phyloP scores from a whole-genome alignment of 2,888 invertebrate genomes.

The Charanyca ferruginea region DNA sequence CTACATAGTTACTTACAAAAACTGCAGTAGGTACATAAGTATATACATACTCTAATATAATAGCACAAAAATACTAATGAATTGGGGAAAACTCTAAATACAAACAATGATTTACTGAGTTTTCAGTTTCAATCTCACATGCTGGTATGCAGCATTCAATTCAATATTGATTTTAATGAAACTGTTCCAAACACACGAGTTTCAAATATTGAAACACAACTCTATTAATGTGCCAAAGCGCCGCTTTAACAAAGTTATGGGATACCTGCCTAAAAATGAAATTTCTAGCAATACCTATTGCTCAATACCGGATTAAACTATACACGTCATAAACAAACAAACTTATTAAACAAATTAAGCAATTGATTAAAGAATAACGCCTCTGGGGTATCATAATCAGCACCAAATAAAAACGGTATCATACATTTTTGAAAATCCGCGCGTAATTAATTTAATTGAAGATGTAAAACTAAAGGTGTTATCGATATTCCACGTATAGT shows the following conservation, averaged over 20 bases:
- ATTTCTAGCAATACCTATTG: slow-evolving; percentile 7
- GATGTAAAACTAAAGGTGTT: neutral
- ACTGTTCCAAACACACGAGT: slow-evolving; percentile 4
- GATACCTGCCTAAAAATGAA: neutral
- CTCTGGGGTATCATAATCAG: too few relatives aligned
- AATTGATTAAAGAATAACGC: neutral
- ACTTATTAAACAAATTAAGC: neutral
- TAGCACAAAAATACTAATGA: too few relatives aligned
- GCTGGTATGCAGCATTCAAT: slow-evolving; percentile 15
- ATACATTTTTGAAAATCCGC: neutral
- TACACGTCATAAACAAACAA: too few relatives aligned
- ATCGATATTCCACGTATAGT: neutral
- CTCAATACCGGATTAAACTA: too few relatives aligned
- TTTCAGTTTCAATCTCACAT: slow-evolving; percentile 14
- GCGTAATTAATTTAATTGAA: neutral
- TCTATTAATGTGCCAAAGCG: slow-evolving; percentile 22
- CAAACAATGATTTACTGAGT: neutral
- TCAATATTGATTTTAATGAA: slow-evolving; percentile 35
- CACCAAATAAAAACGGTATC: neutral
- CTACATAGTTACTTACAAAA: too few relatives aligned
- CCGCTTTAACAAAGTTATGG: slow-evolving; percentile 9
- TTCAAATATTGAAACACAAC: slow-evolving; percentile 36
- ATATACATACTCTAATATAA: too few relatives aligned
- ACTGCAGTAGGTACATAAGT: too few relatives aligned
- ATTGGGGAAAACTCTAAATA: neutral